A percentile compares a stretch with the other conserved stretches of the same genome.
phyloP scores from a whole-genome alignment of 2,113 vertebrate species.

The Delphinapterus leucas region DNA sequence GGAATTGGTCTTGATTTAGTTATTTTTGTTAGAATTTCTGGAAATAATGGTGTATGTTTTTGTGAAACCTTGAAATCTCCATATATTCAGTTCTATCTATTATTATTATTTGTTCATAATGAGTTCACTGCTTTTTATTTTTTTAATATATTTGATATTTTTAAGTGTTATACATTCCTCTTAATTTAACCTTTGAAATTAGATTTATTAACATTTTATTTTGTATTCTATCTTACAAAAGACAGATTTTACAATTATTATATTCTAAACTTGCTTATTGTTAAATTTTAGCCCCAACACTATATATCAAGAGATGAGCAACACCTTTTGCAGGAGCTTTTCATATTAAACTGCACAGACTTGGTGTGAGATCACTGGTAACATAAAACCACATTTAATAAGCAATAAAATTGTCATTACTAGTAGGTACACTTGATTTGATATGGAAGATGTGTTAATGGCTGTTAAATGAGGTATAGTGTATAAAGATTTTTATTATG shows the following conservation, averaged over 20 bases:
- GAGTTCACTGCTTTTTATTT: background rate
- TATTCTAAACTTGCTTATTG: background rate
- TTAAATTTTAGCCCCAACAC: background rate
- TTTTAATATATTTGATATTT: background rate
- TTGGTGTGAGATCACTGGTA: slow-evolving; percentile 63
- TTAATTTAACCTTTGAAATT: background rate
- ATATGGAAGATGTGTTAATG: slow-evolving; percentile 77
- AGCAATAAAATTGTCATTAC: slow-evolving; percentile 80
- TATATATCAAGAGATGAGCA: background rate
- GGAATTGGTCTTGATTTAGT: background rate
- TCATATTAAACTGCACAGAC: slow-evolving; percentile 30
- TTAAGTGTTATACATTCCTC: background rate
- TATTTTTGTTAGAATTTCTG: background rate
- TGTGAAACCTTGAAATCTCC: background rate
- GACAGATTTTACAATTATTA: background rate
- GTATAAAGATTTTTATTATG: slow-evolving; percentile 75
- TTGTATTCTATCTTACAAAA: background rate
- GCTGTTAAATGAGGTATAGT: slow-evolving; percentile 81
- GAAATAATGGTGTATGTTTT: background rate
- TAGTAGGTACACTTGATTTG: slow-evolving; percentile 70
- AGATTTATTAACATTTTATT: background rate
- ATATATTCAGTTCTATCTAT: background rate
- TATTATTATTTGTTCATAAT: background rate
- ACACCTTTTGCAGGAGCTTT: background rate
- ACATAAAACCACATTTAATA: slow-evolving; percentile 70